Conservation (phyloP, 2,797 vertebrate genomes). For the Zalophus californianus region DNA sequence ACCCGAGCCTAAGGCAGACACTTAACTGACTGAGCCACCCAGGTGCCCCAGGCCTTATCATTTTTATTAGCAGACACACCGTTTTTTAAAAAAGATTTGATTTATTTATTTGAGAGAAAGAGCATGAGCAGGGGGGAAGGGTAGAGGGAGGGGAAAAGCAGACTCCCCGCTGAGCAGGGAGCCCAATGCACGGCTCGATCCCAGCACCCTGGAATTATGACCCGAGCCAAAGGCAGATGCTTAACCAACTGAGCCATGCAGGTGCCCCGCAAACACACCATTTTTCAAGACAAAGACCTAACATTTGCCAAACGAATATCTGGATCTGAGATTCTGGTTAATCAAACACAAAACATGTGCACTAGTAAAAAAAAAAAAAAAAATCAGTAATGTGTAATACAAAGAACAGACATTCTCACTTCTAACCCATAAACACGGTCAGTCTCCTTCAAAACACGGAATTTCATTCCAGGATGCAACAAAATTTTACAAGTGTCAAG, state of each 20-base stretch:
- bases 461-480: conserved; percentile 32
- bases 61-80: conserved; percentile 28
- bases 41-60: not conserved
- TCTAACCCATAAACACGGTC: not conserved
- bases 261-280: not conserved
- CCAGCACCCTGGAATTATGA: not conserved
- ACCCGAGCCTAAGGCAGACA: no score
- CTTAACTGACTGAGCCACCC: no score
- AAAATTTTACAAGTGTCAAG: conserved; percentile 12
- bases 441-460: not conserved
- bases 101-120: no score
- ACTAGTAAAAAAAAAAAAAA: not conserved
- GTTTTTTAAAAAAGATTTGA: not conserved
- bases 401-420: not conserved
- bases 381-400: not conserved
- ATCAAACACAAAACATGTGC: not conserved
- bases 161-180: no score
- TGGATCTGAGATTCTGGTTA: not conserved
- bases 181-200: not conserved
- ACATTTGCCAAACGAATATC: conserved; percentile 47
- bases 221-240: not conserved
- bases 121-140: no score
- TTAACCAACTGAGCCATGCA: not conserved
- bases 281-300: conserved; percentile 45
- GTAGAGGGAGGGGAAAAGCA: no score